These are phyloP conservation scores for Orestias chungarensis DNA, from an alignment of 2,797 vertebrate species.

Conservation along the genomic window DNA sequence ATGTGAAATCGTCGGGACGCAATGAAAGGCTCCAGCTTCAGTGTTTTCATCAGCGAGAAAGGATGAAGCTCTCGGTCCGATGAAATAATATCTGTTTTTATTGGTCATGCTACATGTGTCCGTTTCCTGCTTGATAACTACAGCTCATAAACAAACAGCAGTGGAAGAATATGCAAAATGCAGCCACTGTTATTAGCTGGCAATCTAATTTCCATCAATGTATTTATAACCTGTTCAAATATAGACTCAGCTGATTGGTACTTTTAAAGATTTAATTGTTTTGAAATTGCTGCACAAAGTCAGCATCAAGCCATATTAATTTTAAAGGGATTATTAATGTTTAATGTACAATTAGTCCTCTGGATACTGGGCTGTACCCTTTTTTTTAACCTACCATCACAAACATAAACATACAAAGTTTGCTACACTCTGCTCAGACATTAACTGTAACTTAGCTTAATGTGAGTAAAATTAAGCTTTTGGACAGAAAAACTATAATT, in stretches of 20 bases:
- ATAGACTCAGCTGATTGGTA: background rate
- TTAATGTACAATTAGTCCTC: background rate
- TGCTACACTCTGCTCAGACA: background rate
- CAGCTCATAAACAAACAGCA: background rate
- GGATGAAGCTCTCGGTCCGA: background rate
- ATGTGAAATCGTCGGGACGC: background rate
- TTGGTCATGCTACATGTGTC: background rate
- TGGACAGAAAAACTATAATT: background rate
- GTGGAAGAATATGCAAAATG: background rate
- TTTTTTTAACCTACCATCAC: background rate
- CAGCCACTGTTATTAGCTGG: background rate
- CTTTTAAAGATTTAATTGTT: background rate
- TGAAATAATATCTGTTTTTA: background rate
- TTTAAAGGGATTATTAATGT: background rate
- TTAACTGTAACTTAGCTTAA: background rate
- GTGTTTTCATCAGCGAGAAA: background rate
- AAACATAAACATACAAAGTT: background rate
- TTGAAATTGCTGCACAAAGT: background rate
- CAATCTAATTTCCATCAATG: background rate
- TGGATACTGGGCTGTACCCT: background rate
- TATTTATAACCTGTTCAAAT: background rate
- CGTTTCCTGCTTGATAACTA: background rate
- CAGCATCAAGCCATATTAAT: too few species aligned
- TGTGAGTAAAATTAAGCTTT: background rate
- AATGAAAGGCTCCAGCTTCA: background rate